Base-by-base conservation (phyloP, 2,888 invertebrate species). In the Phaedon cochleariae region DNA sequence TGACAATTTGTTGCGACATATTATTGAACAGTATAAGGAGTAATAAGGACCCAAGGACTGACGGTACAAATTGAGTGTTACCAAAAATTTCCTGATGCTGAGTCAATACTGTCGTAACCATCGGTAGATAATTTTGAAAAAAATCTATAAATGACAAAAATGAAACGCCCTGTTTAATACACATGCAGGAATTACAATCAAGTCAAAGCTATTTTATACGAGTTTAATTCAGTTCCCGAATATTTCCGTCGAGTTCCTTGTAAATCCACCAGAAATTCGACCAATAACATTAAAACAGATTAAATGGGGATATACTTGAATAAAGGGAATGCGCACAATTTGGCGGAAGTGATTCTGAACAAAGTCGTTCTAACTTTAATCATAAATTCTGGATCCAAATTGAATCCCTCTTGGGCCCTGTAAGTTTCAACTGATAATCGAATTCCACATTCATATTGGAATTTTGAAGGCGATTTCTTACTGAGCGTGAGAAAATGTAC, bases 301-400 rank as follows among this genome's bases (percentile, higher is more conserved):
- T 81, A 81, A 80, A 80, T 75, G 76, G 74, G 79, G 77, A 78
- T 79, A 77, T 77, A 79, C 78, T 77, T 76, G 79, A 80, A 79
- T 81, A 79, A 80, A 79, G 80, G 79, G 80, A 81, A 80, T 80
- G 80, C 78, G 77, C 79, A 80, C 81, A 80, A 80, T 81, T 81
- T 80, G 77, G 78, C 76, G 71, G 77, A 79, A 81, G 80, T 77
- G 80, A 81, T 80, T 81, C 76, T 74, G 79, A 80, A 80, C 80
- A 78, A 77, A 80, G 80, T 81, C 80, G 76, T 80, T 79, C 77
- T 77, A 81, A 81, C 78, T 81, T 81, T 78, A 78, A 79, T 79
- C 78, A 80, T 81, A 81, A 81, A 81, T 81, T 80, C 76, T 72
- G 68, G 74, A 73, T 74, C 68, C 68, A 77, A 77, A 79, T 77